phyloP scores from a whole-genome alignment of 2,797 vertebrate species.

The Phrynocephalus vlangalii region DNA sequence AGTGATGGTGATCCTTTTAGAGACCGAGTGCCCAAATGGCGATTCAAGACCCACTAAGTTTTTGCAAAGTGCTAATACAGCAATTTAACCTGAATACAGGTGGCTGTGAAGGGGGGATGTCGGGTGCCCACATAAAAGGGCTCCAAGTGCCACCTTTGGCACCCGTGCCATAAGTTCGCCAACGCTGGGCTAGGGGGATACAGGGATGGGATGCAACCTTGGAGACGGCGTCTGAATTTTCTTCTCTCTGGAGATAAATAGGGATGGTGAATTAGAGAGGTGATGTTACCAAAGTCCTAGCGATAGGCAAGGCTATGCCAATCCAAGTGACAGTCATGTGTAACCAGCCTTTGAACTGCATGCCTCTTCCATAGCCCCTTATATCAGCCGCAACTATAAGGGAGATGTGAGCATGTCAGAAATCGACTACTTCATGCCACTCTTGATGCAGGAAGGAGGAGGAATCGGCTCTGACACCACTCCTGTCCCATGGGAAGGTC shows the following conservation, averaged over 20 bases:
- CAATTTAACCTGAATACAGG: too few species aligned
- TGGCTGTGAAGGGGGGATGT: too few species aligned
- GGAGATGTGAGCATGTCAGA: slow-evolving; percentile 91
- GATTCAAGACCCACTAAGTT: too few species aligned
- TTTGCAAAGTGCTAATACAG: too few species aligned
- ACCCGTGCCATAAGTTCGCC: too few species aligned
- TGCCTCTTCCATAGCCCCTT: slow-evolving; percentile 80
- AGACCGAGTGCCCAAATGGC: too few species aligned
- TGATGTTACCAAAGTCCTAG: not conserved
- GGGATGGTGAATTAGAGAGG: not conserved
- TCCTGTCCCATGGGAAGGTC: slow-evolving; percentile 84
- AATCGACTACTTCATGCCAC: slow-evolving; percentile 91
- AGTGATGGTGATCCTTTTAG: too few species aligned
- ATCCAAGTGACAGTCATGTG: accelerated
- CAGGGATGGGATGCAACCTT: not conserved
- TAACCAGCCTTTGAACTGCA: not conserved
- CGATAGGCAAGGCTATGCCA: not conserved
- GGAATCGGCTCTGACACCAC: slow-evolving; percentile 85
- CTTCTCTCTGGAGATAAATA: not conserved
- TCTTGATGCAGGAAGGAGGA: slow-evolving; percentile 91
- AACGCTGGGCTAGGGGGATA: too few species aligned
- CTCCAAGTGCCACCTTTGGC: too few species aligned
- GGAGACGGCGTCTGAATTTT: not conserved
- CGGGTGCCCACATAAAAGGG: too few species aligned
- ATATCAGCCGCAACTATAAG: slow-evolving; percentile 96